These are phyloP conservation scores for Leptinotarsa lineolata DNA, from an alignment of 1,140 invertebrate genomes.

Conservation along the genomic window DNA sequence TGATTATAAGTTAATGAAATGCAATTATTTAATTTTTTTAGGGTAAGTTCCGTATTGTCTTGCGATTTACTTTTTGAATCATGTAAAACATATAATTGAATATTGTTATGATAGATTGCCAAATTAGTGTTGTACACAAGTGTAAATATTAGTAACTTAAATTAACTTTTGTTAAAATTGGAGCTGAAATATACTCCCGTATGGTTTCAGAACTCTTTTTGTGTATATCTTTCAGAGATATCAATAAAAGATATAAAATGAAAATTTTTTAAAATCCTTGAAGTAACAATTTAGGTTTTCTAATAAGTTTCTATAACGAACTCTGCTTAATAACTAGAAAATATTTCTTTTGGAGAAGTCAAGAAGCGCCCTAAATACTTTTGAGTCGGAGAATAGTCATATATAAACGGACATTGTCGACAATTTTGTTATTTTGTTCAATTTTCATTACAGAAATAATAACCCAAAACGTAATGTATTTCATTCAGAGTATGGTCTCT, in stretches of 20 bases:
- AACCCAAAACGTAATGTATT: too few species aligned
- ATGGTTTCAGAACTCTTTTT: conserved; percentile 15
- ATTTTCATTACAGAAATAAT: too few species aligned
- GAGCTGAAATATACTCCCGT: conserved; percentile 2
- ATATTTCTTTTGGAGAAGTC: neutral
- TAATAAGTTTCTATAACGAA: neutral
- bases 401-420: too few species aligned
- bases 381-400: too few species aligned
- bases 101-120: conserved; percentile 27
- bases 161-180: neutral
- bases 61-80: conserved; percentile 10
- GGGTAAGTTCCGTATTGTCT: conserved; percentile 20
- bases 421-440: too few species aligned
- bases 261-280: neutral
- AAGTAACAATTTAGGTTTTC: neutral
- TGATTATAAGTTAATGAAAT: conserved; percentile 24
- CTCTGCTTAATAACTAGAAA: neutral
- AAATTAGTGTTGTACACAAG: conserved; percentile 39
- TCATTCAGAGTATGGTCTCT: too few species aligned
- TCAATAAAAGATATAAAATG: conserved; percentile 13
- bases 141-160: conserved; percentile 32
- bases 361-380: too few species aligned
- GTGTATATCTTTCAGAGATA: conserved; percentile 16
- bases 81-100: neutral
- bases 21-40: conserved; percentile 9